Evolutionary conservation across 2,888 invertebrate species (phyloP).

Genomic region (Ariolimax columbianus): DNA sequence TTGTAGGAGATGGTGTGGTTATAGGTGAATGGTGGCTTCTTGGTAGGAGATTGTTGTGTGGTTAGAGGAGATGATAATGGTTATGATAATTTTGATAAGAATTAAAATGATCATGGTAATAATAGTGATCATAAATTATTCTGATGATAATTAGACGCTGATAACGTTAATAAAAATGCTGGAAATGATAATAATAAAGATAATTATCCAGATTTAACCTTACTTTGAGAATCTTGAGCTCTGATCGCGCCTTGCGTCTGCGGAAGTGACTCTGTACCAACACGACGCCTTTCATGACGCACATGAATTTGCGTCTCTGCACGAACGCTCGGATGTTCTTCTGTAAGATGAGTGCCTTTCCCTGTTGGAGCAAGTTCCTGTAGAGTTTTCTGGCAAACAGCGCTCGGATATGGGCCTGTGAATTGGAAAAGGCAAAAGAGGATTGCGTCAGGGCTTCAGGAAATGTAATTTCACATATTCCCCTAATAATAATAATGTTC

Average conservation of each 20-base stretch:
- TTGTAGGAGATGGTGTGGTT: too few relatives aligned
- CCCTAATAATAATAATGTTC: too few relatives aligned
- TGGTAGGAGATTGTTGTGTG: too few relatives aligned
- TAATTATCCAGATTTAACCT: background rate
- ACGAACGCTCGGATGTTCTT: slow-evolving; percentile 89
- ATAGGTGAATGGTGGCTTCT: too few relatives aligned
- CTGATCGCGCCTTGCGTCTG: slow-evolving; percentile 87
- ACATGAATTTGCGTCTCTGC: slow-evolving; percentile 81
- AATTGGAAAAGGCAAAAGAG: slow-evolving; percentile 77
- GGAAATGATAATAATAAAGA: too few relatives aligned
- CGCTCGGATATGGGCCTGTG: slow-evolving; percentile 86
- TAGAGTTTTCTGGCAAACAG: slow-evolving; percentile 83
- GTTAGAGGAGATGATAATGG: too few relatives aligned
- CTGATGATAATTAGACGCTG: too few relatives aligned
- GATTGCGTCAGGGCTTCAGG: background rate
- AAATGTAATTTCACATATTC: background rate
- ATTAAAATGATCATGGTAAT: too few relatives aligned
- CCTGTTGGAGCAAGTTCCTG: slow-evolving; percentile 80
- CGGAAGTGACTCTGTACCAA: slow-evolving; percentile 83
- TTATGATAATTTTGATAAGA: too few relatives aligned
- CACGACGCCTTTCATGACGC: slow-evolving; percentile 82
- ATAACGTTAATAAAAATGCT: too few relatives aligned
- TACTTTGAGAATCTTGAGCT: slow-evolving; percentile 88
- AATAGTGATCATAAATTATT: too few relatives aligned
- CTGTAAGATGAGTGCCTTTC: slow-evolving; percentile 85